Base-by-base conservation (phyloP, 2,888 invertebrate genomes). In the Drosophila anomelani region DNA sequence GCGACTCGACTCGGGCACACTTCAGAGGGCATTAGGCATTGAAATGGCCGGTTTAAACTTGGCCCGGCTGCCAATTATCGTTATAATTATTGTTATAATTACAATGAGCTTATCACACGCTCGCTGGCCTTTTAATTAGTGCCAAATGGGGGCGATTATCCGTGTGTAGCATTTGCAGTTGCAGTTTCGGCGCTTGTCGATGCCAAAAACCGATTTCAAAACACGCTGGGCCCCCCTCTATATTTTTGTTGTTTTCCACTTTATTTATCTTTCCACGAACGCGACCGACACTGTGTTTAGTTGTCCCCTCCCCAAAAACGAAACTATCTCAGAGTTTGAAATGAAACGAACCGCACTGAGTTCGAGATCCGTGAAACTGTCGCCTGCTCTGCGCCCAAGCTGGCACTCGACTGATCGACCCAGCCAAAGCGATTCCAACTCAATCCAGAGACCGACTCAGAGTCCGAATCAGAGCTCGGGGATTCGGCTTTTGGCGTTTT, bases 331-430 rank as follows among this genome's bases (percentile, higher is more conserved):
- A 41, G 15, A 26, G 13, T 13, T 54, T 5, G 15, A 67, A 58
- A 4, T 44, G 44, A 59, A 54, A 51, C 43, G 36, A 46, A 58
- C 59, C 23, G 44, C 20, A 4, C 23, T 53, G 54, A 56, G 54
- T 15, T 43, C 60, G 32, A 43, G 26, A 57, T 57, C 20, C 49
- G 46, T 64, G 61, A 49, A 47, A 72, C 60, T 66, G 76, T 57
- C 64, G 63, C 67, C 90, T 81, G 85, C 74, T 77, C 70, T 78
- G 89, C 83, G 79, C 77, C 84, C 85, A 85, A 89, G 81, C 76
- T 85, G 79, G 66, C 76, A 70, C 68, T 82, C 85, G 78, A 88
- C 82, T 73, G 73, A 43, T 58, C 59, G 59, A 61, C 20, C 23
- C 13, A 56, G n/a, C 38, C 49, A 32, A 53, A 41, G 32, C 49